Percentiles rank a stretch among this genome's conserved stretches.
These are phyloP conservation scores for Emydura subglobosa DNA, from an alignment of 2,113 vertebrate genomes.

Conservation along the genomic window DNA sequence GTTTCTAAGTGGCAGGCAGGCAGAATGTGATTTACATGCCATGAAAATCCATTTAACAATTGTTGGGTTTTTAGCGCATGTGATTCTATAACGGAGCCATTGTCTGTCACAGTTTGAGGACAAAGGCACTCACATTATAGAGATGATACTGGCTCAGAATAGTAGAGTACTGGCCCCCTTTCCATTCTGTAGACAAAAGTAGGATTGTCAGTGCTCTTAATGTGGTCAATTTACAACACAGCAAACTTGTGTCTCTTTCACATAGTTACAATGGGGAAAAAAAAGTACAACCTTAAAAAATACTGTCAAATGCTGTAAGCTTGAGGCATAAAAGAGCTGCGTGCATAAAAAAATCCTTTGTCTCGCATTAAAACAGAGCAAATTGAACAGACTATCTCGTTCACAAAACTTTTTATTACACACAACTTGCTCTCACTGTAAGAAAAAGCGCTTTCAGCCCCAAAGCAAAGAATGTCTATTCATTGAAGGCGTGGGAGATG, in stretches of 20 bases:
- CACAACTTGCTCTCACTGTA: not conserved
- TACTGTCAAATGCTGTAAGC: not conserved
- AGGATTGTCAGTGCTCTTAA: not conserved
- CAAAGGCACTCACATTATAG: not conserved
- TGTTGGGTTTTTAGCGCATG: not conserved
- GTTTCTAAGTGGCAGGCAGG: conserved; percentile 27
- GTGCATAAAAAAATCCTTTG: not conserved
- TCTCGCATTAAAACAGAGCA: not conserved
- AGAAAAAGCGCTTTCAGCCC: not conserved
- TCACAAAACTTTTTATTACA: not conserved
- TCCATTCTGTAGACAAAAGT: not conserved
- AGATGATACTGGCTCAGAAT: not conserved
- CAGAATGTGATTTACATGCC: conserved; percentile 62
- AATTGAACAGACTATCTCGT: not conserved
- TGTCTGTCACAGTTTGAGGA: conserved; percentile 5
- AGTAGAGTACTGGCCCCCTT: not conserved
- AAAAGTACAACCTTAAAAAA: not conserved
- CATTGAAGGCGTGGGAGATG: not conserved
- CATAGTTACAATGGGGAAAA: not conserved
- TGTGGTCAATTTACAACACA: not conserved
- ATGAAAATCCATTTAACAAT: conserved; percentile 54
- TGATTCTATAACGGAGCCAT: not conserved
- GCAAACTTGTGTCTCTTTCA: not conserved
- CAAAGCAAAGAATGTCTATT: not conserved
- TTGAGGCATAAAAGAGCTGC: not conserved